These are phyloP conservation scores for Sebastes matsubarae DNA, from an alignment of 2,797 vertebrate genomes.

Conservation along the genomic window DNA sequence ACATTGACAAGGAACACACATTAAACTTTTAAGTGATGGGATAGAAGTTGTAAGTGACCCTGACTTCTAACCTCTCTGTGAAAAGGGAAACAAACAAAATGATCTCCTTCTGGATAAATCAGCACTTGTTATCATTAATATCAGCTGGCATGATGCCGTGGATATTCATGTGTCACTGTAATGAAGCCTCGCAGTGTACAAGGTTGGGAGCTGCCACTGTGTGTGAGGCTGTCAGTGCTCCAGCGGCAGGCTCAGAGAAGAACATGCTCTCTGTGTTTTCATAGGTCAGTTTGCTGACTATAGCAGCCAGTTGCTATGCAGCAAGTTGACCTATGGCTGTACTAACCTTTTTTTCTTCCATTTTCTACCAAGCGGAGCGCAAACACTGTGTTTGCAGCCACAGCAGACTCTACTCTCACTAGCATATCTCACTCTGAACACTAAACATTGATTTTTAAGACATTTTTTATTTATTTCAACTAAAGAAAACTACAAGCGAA, in stretches of 20 bases:
- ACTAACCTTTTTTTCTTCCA: conserved; percentile 53
- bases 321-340: conserved; percentile 69
- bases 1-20: neutral
- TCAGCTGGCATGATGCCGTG: conserved; percentile 40
- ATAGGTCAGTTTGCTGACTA: conserved; percentile 72
- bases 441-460: conserved; percentile 9
- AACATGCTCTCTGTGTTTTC: conserved; percentile 63
- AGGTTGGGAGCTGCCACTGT: conserved; percentile 39
- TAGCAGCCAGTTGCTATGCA: conserved; percentile 76
- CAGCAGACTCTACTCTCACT: conserved; percentile 4
- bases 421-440: conserved; percentile 2
- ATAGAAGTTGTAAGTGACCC: conserved; percentile 13
- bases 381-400: conserved; percentile 29
- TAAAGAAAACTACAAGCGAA: neutral
- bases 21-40: neutral
- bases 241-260: conserved; percentile 45
- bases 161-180: conserved; percentile 60
- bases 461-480: conserved; percentile 1
- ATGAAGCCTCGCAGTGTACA: conserved; percentile 43
- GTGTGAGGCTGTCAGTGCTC: conserved; percentile 50
- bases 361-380: conserved; percentile 40
- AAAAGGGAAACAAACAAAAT: neutral
- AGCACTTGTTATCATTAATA: conserved; percentile 23
- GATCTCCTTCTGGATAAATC: conserved; percentile 40
- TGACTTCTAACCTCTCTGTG: conserved; percentile 18